phyloP scores from a whole-genome alignment of 1,140 invertebrate species.

The Neodiprion fabricii region DNA sequence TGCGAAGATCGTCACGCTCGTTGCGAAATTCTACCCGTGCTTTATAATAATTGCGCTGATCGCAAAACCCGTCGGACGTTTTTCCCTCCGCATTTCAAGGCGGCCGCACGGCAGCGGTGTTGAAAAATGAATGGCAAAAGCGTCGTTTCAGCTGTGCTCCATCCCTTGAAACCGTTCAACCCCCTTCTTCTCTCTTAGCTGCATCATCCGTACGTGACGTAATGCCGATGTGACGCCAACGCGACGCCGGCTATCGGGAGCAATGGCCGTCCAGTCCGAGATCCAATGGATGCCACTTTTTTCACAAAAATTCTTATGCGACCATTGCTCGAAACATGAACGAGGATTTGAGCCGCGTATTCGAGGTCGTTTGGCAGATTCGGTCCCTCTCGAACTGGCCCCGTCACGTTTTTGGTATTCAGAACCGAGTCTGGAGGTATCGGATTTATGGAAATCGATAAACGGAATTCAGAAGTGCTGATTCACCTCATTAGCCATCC shows the following conservation, averaged over 20 bases:
- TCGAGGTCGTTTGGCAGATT: not conserved
- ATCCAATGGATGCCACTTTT: slow-evolving; percentile 49
- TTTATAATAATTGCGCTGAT: too few species aligned
- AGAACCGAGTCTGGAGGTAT: too few species aligned
- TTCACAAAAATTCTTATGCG: slow-evolving; percentile 47
- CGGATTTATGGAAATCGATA: too few species aligned
- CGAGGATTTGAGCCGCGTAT: too few species aligned
- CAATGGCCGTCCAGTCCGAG: not conserved
- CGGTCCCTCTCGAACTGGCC: not conserved
- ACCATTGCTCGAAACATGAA: slow-evolving; percentile 31
- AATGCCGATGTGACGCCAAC: slow-evolving; percentile 22
- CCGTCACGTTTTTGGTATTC: too few species aligned
- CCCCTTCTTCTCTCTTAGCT: not conserved
- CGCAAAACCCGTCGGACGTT: not conserved
- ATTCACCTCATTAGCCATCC: too few species aligned
- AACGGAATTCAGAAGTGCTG: too few species aligned
- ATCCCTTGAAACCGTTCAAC: not conserved
- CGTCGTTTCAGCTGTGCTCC: too few species aligned
- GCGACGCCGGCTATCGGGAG: not conserved
- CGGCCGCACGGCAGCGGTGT: slow-evolving; percentile 27
- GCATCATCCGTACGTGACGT: slow-evolving; percentile 18
- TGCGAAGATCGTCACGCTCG: not conserved
- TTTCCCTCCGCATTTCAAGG: slow-evolving; percentile 22
- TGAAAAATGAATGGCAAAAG: too few species aligned
- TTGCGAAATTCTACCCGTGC: not conserved